Evolutionary conservation across 2,797 vertebrate species (phyloP).

Genomic region (Allochrocebus solatus): DNA sequence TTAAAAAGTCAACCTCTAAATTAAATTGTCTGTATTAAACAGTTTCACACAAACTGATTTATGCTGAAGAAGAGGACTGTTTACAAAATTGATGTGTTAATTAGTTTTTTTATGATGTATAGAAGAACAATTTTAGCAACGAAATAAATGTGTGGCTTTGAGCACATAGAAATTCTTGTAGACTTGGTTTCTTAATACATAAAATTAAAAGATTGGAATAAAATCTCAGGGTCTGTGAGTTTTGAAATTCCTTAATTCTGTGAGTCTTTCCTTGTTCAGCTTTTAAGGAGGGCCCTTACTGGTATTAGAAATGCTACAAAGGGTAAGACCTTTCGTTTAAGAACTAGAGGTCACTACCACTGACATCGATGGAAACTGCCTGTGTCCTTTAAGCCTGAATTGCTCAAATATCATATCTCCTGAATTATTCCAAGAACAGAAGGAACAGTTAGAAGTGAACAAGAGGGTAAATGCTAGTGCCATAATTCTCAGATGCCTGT

Average conservation of each 20-base stretch:
- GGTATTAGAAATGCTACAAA: not conserved
- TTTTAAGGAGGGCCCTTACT: not conserved
- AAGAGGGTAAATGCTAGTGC: constrained; percentile 65
- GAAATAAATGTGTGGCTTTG: not conserved
- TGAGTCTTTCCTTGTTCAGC: not conserved
- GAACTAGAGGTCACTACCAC: constrained; percentile 36
- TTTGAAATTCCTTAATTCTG: not conserved
- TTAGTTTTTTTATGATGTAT: not conserved
- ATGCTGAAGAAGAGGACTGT: not conserved
- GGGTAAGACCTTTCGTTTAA: constrained; percentile 29
- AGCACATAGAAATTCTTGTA: not conserved
- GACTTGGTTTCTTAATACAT: not conserved
- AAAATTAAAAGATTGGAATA: not conserved
- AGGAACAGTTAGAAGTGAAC: constrained; percentile 64
- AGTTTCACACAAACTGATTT: not conserved
- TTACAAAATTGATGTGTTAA: not conserved
- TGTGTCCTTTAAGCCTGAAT: constrained; percentile 49
- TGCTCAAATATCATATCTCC: constrained; percentile 57
- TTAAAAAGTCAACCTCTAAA: not conserved
- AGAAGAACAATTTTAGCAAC: not conserved
- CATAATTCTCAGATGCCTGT: constrained; percentile 67
- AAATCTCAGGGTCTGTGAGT: not conserved
- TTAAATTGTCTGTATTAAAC: not conserved
- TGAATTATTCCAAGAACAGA: constrained; percentile 72
- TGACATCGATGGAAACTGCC: constrained; percentile 59